These are phyloP conservation scores for Sciurus carolinensis DNA, from an alignment of 2,797 vertebrate species.

Conservation along the genomic window DNA sequence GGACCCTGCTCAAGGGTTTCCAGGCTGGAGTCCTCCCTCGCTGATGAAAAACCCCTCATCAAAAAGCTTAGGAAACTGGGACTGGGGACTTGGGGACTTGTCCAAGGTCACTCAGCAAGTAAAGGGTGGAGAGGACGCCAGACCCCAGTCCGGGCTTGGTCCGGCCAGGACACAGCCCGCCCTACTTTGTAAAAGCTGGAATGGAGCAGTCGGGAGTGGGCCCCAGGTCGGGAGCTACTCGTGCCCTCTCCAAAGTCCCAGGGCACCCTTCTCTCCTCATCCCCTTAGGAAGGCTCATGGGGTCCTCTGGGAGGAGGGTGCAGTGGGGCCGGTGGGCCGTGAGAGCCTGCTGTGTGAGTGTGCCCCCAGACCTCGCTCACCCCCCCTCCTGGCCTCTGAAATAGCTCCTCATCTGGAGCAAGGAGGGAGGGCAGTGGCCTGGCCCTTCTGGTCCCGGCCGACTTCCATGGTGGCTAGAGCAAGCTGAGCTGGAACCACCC, in stretches of 20 bases:
- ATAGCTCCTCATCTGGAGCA: neutral
- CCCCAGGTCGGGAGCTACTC: neutral
- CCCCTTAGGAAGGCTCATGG: rapidly evolving
- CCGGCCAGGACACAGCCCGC: neutral
- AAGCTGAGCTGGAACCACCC: neutral
- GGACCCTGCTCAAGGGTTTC: neutral
- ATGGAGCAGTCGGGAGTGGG: neutral
- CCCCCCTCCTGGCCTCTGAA: neutral
- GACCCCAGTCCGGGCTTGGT: neutral
- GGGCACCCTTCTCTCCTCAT: neutral
- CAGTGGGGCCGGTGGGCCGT: neutral
- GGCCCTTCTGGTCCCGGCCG: neutral
- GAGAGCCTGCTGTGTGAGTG: neutral
- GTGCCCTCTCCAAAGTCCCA: neutral
- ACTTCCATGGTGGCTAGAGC: neutral
- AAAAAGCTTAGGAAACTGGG: slow-evolving; percentile 13
- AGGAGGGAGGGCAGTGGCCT: neutral
- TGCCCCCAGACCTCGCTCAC: neutral
- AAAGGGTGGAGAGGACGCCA: neutral
- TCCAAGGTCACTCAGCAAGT: slow-evolving; percentile 81
- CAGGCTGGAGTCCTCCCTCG: neutral
- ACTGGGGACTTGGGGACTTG: slow-evolving; percentile 64
- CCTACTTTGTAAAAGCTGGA: neutral
- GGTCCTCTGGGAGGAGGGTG: neutral
- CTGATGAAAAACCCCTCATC: neutral